phyloP scores from a whole-genome alignment of 2,797 vertebrate genomes.

The Scleropages formosus region DNA sequence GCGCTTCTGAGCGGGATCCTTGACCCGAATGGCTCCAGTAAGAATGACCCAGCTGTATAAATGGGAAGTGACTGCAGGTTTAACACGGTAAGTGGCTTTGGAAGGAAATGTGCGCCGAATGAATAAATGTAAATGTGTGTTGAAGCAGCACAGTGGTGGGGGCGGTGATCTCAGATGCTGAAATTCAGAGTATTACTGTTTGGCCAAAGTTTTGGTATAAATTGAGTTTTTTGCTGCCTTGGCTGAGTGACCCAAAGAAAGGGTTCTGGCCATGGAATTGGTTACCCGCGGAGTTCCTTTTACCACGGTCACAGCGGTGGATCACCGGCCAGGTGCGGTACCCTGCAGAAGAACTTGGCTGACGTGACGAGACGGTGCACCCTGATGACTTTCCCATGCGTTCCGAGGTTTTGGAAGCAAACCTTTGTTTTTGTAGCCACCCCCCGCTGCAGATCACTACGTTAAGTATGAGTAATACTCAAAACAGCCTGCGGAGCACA shows the following conservation, averaged over 20 bases:
- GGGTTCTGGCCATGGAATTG: not conserved
- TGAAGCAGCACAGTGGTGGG: not conserved
- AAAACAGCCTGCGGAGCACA: slow-evolving; percentile 51
- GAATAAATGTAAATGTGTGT: too few species aligned
- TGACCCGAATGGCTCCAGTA: too few species aligned
- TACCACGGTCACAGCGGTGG: not conserved
- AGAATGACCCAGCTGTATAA: too few species aligned
- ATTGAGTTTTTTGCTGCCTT: not conserved
- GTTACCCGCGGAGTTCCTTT: not conserved
- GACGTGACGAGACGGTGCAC: slow-evolving; percentile 47
- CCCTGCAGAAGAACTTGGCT: not conserved
- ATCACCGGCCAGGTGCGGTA: not conserved
- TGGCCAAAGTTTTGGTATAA: not conserved
- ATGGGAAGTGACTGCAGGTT: too few species aligned
- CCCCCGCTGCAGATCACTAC: not conserved
- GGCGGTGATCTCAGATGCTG: not conserved
- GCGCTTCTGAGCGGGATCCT: too few species aligned
- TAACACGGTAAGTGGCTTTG: too few species aligned
- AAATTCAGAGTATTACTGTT: too few species aligned
- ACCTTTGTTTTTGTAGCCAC: slow-evolving; percentile 30
- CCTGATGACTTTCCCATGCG: slow-evolving; percentile 57
- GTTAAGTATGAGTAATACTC: slow-evolving; percentile 34
- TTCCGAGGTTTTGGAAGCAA: slow-evolving; percentile 44
- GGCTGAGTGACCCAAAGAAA: not conserved
- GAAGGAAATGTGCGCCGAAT: too few species aligned